phyloP scores from a whole-genome alignment of 2,797 vertebrate genomes.

The Sciurus vulgaris region DNA sequence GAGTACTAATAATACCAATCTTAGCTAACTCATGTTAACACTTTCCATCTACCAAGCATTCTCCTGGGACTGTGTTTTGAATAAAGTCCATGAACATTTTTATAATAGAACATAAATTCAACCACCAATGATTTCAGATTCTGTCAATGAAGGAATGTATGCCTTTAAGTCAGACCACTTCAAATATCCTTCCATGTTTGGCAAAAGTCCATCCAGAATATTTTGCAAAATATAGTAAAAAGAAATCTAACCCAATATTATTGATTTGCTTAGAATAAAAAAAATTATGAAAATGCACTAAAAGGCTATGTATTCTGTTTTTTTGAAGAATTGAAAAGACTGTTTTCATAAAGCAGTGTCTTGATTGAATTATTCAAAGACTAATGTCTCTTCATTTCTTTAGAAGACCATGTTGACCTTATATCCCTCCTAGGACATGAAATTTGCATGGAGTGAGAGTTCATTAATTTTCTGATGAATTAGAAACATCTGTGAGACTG shows the following conservation, averaged over 20 bases:
- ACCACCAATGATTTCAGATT: not conserved
- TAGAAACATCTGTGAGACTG: slow-evolving; percentile 42
- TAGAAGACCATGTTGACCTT: not conserved
- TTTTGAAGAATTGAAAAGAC: not conserved
- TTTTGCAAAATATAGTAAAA: not conserved
- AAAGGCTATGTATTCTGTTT: not conserved
- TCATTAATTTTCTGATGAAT: slow-evolving; percentile 66
- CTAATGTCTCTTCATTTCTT: not conserved
- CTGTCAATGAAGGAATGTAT: not conserved
- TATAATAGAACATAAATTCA: not conserved
- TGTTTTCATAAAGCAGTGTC: not conserved
- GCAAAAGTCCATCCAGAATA: not conserved
- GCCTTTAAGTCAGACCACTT: not conserved
- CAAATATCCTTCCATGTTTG: not conserved
- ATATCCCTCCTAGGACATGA: not conserved
- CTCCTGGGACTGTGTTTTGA: not conserved
- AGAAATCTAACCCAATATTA: not conserved
- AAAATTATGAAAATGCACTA: not conserved
- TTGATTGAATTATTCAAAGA: not conserved
- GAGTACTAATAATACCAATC: not conserved
- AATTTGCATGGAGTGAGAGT: not conserved
- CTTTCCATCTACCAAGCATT: not conserved
- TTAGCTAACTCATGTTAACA: not conserved
- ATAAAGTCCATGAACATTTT: slow-evolving; percentile 20
- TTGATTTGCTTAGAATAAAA: not conserved